Evolutionary conservation across 2,888 invertebrate species (phyloP).

Genomic region (Imbricaverruca yamaguchii): DNA sequence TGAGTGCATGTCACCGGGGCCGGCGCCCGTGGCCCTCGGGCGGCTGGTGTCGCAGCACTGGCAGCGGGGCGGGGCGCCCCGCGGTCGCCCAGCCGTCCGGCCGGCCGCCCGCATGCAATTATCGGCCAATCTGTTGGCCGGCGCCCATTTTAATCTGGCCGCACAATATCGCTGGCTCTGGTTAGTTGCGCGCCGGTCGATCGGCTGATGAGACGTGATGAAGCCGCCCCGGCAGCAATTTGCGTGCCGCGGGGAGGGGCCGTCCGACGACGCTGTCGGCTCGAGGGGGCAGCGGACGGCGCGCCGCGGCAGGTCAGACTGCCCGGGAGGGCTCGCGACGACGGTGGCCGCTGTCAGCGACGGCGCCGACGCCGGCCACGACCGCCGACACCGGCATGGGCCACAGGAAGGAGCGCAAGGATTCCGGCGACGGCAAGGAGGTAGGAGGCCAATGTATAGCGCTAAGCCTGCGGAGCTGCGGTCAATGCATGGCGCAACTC

Average conservation of each 20-base stretch:
- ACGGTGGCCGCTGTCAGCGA: background rate
- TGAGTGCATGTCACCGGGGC: too few relatives aligned
- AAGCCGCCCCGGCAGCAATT: slow-evolving; percentile 25
- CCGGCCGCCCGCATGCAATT: background rate
- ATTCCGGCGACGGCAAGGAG: background rate
- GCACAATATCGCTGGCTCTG: slow-evolving; percentile 24
- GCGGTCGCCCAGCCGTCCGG: too few relatives aligned
- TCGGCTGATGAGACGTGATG: slow-evolving; percentile 24
- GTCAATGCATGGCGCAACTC: too few relatives aligned
- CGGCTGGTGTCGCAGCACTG: background rate
- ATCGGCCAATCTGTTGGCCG: background rate
- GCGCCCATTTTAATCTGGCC: slow-evolving; percentile 27
- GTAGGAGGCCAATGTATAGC: too few relatives aligned
- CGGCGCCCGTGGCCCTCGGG: too few relatives aligned
- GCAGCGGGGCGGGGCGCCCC: background rate
- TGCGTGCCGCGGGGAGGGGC: background rate
- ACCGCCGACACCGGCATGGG: background rate
- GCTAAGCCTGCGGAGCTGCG: too few relatives aligned
- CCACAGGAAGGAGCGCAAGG: background rate
- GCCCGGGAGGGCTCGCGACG: background rate
- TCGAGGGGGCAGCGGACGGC: slow-evolving; percentile 24
- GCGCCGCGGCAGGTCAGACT: slow-evolving; percentile 7
- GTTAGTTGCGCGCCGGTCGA: slow-evolving; percentile 27
- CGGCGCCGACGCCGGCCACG: background rate
- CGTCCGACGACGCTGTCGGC: background rate